Base-by-base conservation (phyloP, 2,888 invertebrate genomes). In the Latrodectus elegans region DNA sequence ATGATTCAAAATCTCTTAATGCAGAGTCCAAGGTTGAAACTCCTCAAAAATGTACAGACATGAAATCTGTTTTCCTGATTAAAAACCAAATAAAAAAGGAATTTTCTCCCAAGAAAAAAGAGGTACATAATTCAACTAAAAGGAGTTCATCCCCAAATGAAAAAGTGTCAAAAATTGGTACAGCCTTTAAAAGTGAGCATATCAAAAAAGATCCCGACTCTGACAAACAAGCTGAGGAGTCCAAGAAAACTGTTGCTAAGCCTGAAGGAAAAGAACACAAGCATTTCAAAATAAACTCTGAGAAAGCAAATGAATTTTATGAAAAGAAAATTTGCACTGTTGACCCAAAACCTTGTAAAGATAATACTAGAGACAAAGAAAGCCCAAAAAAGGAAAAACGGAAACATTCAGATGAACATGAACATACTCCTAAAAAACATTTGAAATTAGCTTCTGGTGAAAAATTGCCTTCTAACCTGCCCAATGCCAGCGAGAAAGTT, bases 341-440 rank as follows among this genome's bases (percentile, higher is more conserved):
- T 15, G 67, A 26, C 15, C 22, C 22, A 15, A 77, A 77, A 68
- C 8, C 53, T 53, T 17, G 8, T 51, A 78, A 78, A 26, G 68
- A 26, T 26, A 49, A 78, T 12, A 52, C 2, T 26, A 70, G 68
- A 22, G 68, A 70, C 60, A 12, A 12, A 11, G 60, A 60, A 60
- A 60, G 14, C n/a, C n/a, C 60, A 60, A 87, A 86, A 73, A 87
- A 87, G 22, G 81, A 87, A 55, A 87, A 87, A 22, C 64, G 81
- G 55, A 87, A 81, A 51, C 86, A 77, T 75, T 26, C 76, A 15
- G 72, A 72, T 22, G 22, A 55, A 10, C 74, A 52, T 53, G 81
- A 87, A 4, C 76, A 77, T 67, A 67, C 9, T 67, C 73, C 60
- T 8, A 80, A 75, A 9, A 86, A 87, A 17, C 64, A 76, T 26